These are phyloP conservation scores for Nemurella pictetii DNA, from an alignment of 2,888 invertebrate genomes.

Conservation along the genomic window DNA sequence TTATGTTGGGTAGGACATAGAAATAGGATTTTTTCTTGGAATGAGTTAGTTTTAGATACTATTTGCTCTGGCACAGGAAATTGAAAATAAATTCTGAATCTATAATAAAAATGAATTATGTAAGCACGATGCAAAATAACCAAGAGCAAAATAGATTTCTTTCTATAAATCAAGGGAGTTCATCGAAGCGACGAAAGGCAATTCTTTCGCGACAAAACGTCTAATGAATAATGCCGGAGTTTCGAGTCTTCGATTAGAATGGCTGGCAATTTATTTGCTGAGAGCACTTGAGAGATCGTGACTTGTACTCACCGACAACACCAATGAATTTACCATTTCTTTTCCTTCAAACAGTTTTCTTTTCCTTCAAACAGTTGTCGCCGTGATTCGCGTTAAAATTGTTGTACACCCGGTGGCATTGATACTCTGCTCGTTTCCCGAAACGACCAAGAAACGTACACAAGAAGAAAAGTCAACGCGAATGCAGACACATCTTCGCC, in stretches of 20 bases:
- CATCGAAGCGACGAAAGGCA: background rate
- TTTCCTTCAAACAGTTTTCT: no score
- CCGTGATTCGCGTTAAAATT: no score
- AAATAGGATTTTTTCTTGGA: background rate
- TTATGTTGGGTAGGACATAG: background rate
- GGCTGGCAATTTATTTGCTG: background rate
- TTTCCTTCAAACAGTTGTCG: no score
- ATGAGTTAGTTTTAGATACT: background rate
- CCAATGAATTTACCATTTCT: no score
- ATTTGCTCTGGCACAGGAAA: constrained; percentile 7
- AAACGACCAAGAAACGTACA: no score
- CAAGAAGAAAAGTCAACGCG: no score
- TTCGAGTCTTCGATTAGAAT: background rate
- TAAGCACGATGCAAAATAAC: background rate
- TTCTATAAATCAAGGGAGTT: background rate
- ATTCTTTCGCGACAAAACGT: background rate
- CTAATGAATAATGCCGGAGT: background rate
- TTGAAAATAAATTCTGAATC: constrained; percentile 1
- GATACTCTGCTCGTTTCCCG: no score
- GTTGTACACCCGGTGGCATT: no score
- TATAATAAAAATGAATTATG: constrained; percentile 19
- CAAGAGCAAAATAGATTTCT: background rate
- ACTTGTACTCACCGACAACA: no score
- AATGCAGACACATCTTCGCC: no score
- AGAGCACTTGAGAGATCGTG: no score